Evolutionary conservation across 2,888 invertebrate species (phyloP), one percentile per base, ranked within the genome.

Genomic region (Bellardia pandia): DNA sequence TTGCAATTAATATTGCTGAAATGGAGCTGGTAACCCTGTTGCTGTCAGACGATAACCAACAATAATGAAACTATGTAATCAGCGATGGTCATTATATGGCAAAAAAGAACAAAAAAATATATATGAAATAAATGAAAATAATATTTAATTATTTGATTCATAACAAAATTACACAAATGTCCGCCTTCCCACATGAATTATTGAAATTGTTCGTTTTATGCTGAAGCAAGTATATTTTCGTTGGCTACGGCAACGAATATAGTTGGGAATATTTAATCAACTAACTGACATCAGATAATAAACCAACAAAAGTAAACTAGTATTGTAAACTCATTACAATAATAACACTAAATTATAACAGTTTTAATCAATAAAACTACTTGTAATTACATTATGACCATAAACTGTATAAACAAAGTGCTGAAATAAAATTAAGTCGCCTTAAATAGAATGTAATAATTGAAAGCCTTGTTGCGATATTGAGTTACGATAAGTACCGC

Each of bases 71-170:
- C 58, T 2, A 48, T 40, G 60, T 62, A 66, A 51, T 51, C 33
- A n/a, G n/a, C 51, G 9, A 82, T 60, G 58, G 16, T 37, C 33
- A n/a, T 45, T 16, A 48, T 60, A 33, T 51, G 6, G 2, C 23
- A 33, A 8, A 0, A 33, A 53, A 9, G 48, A 51, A 51, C 23
- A 16, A 30, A 74, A 11, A 58, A 33, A 14, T 3, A 13, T 11
- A 13, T 45, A 13, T 13, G 13, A 45, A 13, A 13, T 56, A 53
- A 56, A 64, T 33, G 48, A 68, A 62, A 45, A 71, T 37, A 40
- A 66, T 64, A 85, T 80, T 76, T 66, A 71, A 77, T 85, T 76
- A 76, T 80, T 76, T 85, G 62, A 71, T 75, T 72, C 71, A 80
- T 60, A 51, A 45, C 68, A 42, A 78, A 48, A 48, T 62, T 66